A percentile compares a stretch with the other conserved stretches of the same genome.
phyloP scores from a whole-genome alignment of 2,888 invertebrate genomes.

The Trissolcus brochymenae region DNA sequence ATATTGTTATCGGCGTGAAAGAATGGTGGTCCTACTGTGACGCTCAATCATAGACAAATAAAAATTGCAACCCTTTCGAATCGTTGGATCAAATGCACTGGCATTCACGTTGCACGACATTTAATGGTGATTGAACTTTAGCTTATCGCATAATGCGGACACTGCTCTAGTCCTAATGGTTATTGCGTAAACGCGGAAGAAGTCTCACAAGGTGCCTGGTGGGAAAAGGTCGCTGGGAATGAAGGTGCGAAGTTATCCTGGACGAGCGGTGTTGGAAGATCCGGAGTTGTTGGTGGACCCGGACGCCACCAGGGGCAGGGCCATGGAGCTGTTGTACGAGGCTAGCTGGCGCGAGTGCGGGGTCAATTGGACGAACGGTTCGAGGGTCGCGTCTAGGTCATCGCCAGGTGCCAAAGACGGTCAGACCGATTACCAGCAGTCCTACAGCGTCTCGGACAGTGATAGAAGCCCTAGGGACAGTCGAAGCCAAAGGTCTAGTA shows the following conservation, averaged over 20 bases:
- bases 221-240: constrained; percentile 74
- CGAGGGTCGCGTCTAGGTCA: constrained; percentile 44
- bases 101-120: neutral
- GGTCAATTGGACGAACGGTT: constrained; percentile 69
- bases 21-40: neutral
- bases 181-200: constrained; percentile 35
- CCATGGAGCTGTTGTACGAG: constrained; percentile 88
- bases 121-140: constrained; percentile 12
- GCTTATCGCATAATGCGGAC: constrained; percentile 18
- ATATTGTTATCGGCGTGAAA: constrained; percentile 15
- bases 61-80: neutral
- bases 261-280: constrained; percentile 84
- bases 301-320: constrained; percentile 82
- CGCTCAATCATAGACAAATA: neutral
- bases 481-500: constrained; percentile 66
- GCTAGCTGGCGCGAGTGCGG: constrained; percentile 87
- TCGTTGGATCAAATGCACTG: neutral
- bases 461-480: constrained; percentile 46
- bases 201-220: constrained; percentile 16
- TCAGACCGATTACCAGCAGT: constrained; percentile 58
- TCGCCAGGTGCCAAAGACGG: constrained; percentile 29
- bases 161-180: constrained; percentile 27
- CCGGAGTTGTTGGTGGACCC: constrained; percentile 83
- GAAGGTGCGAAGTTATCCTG: constrained; percentile 91
- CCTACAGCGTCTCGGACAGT: constrained; percentile 66